Evolutionary conservation across 1,140 invertebrate species (phyloP).

Genomic region (Drosophila saltans): DNA sequence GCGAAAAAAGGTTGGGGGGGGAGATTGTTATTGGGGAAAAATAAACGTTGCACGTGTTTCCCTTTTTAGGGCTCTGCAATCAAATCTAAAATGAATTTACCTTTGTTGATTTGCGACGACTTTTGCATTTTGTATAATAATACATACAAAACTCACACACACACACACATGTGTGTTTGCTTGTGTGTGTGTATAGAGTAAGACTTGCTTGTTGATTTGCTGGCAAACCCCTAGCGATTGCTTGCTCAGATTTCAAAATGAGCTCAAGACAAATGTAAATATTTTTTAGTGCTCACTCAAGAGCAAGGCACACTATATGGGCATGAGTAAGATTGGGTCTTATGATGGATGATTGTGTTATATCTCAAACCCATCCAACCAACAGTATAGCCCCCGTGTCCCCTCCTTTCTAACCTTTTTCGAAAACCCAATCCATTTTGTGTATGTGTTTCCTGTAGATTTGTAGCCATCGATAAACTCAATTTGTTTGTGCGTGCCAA

Average conservation of each 20-base stretch:
- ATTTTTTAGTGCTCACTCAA: conserved; percentile 66
- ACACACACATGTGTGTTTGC: not conserved
- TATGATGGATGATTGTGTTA: conserved; percentile 70
- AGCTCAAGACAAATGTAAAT: conserved; percentile 79
- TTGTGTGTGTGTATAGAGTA: conserved; percentile 1
- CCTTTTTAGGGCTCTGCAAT: conserved; percentile 54
- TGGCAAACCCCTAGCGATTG: conserved; percentile 60
- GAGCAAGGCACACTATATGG: conserved; percentile 38
- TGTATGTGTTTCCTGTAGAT: conserved; percentile 59
- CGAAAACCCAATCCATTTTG: too few species aligned
- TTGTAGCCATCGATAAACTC: conserved; percentile 75
- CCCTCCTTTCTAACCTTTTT: not conserved
- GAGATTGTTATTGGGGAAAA: conserved; percentile 6
- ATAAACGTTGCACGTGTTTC: conserved; percentile 72
- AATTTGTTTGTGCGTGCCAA: conserved; percentile 61
- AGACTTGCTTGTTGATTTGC: conserved; percentile 59
- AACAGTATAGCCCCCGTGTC: not conserved
- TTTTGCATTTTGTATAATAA: conserved; percentile 71
- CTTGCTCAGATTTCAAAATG: conserved; percentile 63
- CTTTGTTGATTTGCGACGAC: conserved; percentile 74
- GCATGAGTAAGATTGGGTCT: conserved; percentile 40
- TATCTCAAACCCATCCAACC: conserved; percentile 3
- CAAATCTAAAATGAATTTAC: conserved; percentile 80
- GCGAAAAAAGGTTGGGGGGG: not conserved
- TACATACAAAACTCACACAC: conserved; percentile 11